These are phyloP conservation scores for Tachuris rubrigastra DNA, from an alignment of 2,113 vertebrate genomes.

Conservation along the genomic window DNA sequence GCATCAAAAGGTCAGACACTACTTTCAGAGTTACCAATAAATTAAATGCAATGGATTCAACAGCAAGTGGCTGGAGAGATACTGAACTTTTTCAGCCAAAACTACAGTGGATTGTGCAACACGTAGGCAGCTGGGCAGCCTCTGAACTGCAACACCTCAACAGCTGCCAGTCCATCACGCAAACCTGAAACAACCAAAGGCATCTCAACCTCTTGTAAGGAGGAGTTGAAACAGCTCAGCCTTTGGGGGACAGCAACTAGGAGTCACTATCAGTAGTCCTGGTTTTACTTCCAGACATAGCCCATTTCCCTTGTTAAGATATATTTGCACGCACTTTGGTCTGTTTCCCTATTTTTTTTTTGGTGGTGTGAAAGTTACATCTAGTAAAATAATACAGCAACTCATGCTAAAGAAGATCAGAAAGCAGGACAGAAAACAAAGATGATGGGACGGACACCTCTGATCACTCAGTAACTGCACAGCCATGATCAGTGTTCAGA, in stretches of 20 bases:
- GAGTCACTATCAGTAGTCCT: not conserved
- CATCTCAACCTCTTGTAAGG: accelerated
- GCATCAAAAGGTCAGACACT: not conserved
- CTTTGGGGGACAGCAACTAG: not conserved
- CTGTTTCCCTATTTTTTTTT: not conserved
- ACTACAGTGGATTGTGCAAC: not conserved
- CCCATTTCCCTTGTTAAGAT: not conserved
- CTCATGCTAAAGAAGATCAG: not conserved
- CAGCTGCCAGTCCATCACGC: not conserved
- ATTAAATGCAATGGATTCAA: not conserved
- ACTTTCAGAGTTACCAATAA: not conserved
- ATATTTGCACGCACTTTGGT: not conserved
- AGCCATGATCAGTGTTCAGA: accelerated
- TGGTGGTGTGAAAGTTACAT: not conserved
- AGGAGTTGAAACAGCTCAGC: not conserved
- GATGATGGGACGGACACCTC: not conserved
- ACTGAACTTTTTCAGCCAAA: not conserved
- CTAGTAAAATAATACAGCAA: not conserved
- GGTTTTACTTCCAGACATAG: not conserved
- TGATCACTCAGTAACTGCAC: not conserved
- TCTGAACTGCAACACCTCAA: not conserved
- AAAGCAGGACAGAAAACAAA: not conserved
- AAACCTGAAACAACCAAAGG: not conserved
- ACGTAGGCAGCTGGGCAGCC: not conserved
- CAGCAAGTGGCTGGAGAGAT: not conserved